Base-by-base conservation (phyloP, 2,888 invertebrate species). In the Timandra comae region DNA sequence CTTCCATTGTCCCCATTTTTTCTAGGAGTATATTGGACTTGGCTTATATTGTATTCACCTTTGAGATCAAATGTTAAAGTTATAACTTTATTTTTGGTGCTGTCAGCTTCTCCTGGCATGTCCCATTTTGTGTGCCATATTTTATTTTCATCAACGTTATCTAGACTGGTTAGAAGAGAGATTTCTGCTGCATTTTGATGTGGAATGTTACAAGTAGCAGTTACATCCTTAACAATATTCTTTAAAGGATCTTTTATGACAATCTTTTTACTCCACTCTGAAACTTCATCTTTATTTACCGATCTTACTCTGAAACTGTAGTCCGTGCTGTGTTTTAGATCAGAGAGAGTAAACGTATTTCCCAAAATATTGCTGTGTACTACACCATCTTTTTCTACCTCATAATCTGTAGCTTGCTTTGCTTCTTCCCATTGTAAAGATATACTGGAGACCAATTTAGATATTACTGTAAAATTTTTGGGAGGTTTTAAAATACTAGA, bases 1-100 rank as follows among this genome's bases (percentile, higher is more conserved):
- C 74, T 80, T 0, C 81, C 80, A 40, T 77, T 78, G 0, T 76
- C 74, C 1, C 65, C 76, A 32, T 78, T 72, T 7, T 57, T 51
- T 2, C 77, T 61, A 1, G 79, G 80, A 7, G 52, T 45, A 41
- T 82, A 82, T 40, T 70, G 73, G 2, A 78, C 47, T 52, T 59
- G 71, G 3, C 68, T 63, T 21, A 82, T 59, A 22, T 55, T 46
- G 31, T 58, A 56, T 3, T 57, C 33, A 11, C 46, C 33, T 3
- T 60, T 56, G 12, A 76, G 51, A 38, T 74, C 64, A 21, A 76
- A 75, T 10, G 46, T 49, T 7, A 76, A 41, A 9, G 39, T 52
- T n/a, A 75, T 56, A 3, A 40, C 36, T 32, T 63, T 52, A 2
- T 59, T 58, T 33, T 41, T 48, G 8, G 31, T 26, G 3, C 41